These are phyloP conservation scores for Gobius niger DNA, from an alignment of 2,113 vertebrate genomes.

Conservation along the genomic window DNA sequence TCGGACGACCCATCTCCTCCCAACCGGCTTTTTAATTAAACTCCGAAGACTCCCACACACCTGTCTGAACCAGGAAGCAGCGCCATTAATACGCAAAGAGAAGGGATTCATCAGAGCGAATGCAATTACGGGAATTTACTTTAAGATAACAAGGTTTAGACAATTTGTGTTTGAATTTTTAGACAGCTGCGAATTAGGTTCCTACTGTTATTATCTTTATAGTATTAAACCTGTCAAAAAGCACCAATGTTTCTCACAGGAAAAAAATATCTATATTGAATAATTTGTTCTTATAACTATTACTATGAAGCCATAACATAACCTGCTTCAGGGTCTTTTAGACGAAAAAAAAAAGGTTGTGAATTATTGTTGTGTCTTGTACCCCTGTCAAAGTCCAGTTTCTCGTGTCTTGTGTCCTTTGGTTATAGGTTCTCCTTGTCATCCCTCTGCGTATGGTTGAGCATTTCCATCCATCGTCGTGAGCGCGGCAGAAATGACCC, in stretches of 20 bases:
- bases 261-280: background rate
- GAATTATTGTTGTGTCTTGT: too few species aligned
- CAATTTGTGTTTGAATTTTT: conserved; percentile 17
- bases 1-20: conserved; percentile 58
- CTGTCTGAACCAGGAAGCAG: conserved; percentile 27
- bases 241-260: background rate
- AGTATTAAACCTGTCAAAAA: background rate
- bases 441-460: background rate
- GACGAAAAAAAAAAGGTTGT: too few species aligned
- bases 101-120: conserved; percentile 36
- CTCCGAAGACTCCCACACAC: conserved; percentile 30
- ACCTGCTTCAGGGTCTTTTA: too few species aligned
- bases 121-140: conserved; percentile 28
- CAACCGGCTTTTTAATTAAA: conserved; percentile 66
- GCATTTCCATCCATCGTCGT: background rate
- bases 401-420: background rate
- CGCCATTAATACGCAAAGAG: conserved; percentile 21
- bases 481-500: background rate
- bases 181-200: background rate
- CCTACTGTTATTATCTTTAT: background rate
- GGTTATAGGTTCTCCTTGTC: background rate
- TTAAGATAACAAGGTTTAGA: conserved; percentile 27
- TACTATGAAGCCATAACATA: background rate
- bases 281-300: background rate
- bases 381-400: background rate